These are phyloP conservation scores for Acrocephalus scirpaceus DNA, from an alignment of 2,797 vertebrate species.

Conservation along the genomic window DNA sequence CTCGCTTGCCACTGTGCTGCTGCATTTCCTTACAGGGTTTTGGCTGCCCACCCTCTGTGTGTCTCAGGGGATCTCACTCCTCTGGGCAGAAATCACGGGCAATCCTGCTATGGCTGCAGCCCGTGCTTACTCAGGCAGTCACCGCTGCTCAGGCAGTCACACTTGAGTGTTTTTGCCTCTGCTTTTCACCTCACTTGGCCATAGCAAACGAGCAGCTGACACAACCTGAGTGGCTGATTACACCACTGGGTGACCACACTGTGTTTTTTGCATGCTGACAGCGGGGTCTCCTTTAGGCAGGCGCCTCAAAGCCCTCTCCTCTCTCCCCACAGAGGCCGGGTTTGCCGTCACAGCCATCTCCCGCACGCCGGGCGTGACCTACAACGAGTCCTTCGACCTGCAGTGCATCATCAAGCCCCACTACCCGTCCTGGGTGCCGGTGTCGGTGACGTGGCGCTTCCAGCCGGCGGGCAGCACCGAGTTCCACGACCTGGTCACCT, in stretches of 20 bases:
- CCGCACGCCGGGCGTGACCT: conserved; percentile 90
- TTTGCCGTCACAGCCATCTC: conserved; percentile 95
- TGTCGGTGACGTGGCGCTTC: conserved; percentile 95
- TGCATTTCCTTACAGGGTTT: rapidly evolving
- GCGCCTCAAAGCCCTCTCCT: not conserved
- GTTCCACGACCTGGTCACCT: conserved; percentile 92
- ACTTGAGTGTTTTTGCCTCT: rapidly evolving
- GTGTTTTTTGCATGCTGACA: not conserved
- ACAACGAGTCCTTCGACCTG: conserved; percentile 92
- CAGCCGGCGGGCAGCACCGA: conserved; percentile 81
- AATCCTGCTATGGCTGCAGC: not conserved
- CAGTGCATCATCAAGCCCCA: conserved; percentile 96
- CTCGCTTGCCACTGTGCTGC: rapidly evolving
- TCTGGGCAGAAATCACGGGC: rapidly evolving
- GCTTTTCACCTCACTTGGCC: not conserved
- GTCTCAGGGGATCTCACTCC: not conserved
- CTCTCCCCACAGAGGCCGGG: conserved; percentile 83
- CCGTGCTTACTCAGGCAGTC: rapidly evolving
- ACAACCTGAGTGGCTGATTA: rapidly evolving
- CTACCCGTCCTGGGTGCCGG: conserved; percentile 88
- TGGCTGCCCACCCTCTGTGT: rapidly evolving
- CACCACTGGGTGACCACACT: not conserved
- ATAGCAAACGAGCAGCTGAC: rapidly evolving
- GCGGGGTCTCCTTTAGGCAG: not conserved
- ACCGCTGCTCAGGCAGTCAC: not conserved